These are phyloP conservation scores for Megalonaias nervosa DNA, from an alignment of 1,140 invertebrate species.

Conservation along the genomic window DNA sequence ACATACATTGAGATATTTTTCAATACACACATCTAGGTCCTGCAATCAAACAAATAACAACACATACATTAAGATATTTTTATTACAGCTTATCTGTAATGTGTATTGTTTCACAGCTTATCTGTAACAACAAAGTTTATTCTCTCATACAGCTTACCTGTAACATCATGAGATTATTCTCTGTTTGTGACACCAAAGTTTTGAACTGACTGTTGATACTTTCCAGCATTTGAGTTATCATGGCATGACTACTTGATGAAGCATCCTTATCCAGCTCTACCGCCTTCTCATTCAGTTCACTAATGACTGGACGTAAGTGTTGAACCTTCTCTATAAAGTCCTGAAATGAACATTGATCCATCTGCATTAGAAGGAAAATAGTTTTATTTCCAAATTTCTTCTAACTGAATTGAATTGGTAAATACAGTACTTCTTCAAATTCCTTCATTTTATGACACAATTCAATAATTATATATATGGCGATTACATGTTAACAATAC, in stretches of 20 bases:
- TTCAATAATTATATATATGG: no score
- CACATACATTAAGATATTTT: no score
- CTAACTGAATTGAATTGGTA: no score
- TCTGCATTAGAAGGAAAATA: neutral
- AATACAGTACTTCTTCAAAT: no score
- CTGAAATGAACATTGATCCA: constrained; percentile 26
- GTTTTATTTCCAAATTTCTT: neutral
- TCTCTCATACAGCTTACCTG: constrained; percentile 26
- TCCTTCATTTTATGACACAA: no score
- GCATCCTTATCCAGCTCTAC: constrained; percentile 78
- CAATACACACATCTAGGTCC: neutral
- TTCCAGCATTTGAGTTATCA: constrained; percentile 77
- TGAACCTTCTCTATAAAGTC: constrained; percentile 46
- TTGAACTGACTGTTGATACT: constrained; percentile 72
- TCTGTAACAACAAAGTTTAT: no score
- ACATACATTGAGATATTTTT: constrained; percentile 42
- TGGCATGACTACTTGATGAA: constrained; percentile 76
- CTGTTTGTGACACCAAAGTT: constrained; percentile 42
- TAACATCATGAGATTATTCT: constrained; percentile 50
- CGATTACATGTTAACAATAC: no score
- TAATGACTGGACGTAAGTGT: constrained; percentile 70
- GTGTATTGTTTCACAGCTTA: no score
- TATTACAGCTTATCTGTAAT: no score
- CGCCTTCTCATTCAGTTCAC: constrained; percentile 79
- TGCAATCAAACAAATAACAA: no score